Base-by-base conservation (phyloP, 1,140 invertebrate species). In the Rhyacophila brunnea region DNA sequence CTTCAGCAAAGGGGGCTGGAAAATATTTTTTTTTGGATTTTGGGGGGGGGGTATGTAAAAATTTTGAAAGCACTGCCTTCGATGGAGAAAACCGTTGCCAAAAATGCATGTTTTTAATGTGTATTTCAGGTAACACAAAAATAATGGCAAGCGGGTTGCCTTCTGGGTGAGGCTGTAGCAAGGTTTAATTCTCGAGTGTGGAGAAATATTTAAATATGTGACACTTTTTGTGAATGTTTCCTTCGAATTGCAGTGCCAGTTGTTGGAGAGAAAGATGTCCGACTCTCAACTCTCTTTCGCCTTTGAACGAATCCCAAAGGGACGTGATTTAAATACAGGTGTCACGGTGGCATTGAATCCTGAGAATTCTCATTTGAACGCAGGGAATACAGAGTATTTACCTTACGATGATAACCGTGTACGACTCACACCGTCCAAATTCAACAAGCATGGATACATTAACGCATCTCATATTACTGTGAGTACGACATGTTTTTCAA, bases 381-480 rank as follows among this genome's bases (percentile, higher is more conserved):
- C 80, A 15, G 87, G 83, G 69, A 82, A 83, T 71, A 86, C 90
- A 66, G 87, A 93, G 34, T 77, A 75, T 70, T 74, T 95, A 32
- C 93, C 93, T 1, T 95, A 95, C 72, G 93, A 95, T 70, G 88
- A 92, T 65, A 94, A 93, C 69, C 71, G 92, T 35, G 87, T 95
- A 23, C 78, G 87, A 45, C 71, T 96, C 2, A 84, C 83, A 15
- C 88, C 92, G 3, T 83, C 84, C 1, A 87, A 87, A 71, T 83
- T 87, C 53, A 95, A 95, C 76, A 85, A 86, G 46, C 83, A 83
- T 68, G 93, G 93, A 6, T 95, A 95, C 67, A 90, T 95, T 40
- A 95, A 96, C 79, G 92, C 92, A 2, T 94, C 91, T 6, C 89
- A 93, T 68, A 85, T 95, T 53, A 89, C 87, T 46, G 69, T 74